Evolutionary conservation across 2,888 invertebrate species (phyloP), one percentile per base, ranked within the genome.

Genomic region (Platycheirus albimanus): DNA sequence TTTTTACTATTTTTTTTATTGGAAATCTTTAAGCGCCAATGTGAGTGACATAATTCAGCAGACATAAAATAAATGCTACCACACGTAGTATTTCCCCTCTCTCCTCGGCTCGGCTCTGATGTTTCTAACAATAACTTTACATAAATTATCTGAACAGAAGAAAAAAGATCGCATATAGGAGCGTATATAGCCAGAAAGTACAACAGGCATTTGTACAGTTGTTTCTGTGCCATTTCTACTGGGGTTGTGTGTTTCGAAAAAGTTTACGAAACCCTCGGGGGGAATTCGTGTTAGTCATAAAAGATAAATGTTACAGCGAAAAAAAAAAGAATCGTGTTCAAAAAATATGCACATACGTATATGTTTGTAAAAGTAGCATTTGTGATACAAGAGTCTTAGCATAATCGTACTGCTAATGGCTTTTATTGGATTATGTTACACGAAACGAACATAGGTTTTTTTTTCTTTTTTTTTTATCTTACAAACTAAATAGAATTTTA

Each of bases 121-220:
- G 76, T 67, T 70, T 78, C n/a, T 56, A 66, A 80, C 75, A 80
- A 80, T 76, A 80, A 80, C 30, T 76, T 80, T 70, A 76, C 69
- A 80, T 80, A 80, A 80, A 80, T 80, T 80, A 80, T 76, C 58
- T 38, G 11, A 52, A 51, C 20, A 75, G 49, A 66, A 72, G 51
- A 28, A 71, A n/a, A n/a, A n/a, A 66, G 36, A 36, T 43, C 64
- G 30, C 51, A 15, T 54, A 33, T 54, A 45, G 41, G 15, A 58
- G 38, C 38, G 13, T n/a, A 8, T 33, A 33, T 19, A 10, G n/a
- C n/a, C n/a, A n/a, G n/a, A n/a, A 49, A 38, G 56, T 61, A 45
- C 72, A 47, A 51, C 45, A 58, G 47, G 58, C 58, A 66, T 52
- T 7, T 11, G 30, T 49, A n/a, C 17, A 15, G 11, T 38, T 24